Conservation (phyloP, 2,797 vertebrate genomes). For the Phyllotis vaccarum region DNA sequence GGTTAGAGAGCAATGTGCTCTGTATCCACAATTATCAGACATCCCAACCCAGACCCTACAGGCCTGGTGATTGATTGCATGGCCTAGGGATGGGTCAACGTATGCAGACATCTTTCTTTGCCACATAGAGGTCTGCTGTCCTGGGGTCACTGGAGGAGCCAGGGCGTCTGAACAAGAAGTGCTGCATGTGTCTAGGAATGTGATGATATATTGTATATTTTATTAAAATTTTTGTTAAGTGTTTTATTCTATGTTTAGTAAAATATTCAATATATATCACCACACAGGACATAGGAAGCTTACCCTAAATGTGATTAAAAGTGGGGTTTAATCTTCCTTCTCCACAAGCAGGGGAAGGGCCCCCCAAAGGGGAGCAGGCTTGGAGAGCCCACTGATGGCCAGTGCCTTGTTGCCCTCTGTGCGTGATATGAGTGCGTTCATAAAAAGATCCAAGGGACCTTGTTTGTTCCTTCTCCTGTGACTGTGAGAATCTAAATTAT, state of each 20-base stretch:
- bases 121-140: background rate
- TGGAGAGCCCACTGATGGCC: background rate
- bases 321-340: background rate
- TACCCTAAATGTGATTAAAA: background rate
- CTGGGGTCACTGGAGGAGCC: background rate
- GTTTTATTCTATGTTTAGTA: too few relatives aligned
- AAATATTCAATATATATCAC: too few relatives aligned
- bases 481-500: background rate
- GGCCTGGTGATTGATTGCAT: too few relatives aligned
- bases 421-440: background rate
- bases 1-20: background rate
- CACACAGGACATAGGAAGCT: background rate
- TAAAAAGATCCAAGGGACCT: background rate
- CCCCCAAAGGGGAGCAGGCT: background rate
- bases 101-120: background rate
- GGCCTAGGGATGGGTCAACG: background rate
- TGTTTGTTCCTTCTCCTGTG: background rate
- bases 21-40: background rate
- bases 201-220: too few relatives aligned
- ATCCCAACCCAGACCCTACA: accelerated
- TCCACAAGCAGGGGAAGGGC: background rate
- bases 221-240: too few relatives aligned
- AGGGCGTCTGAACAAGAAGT: background rate
- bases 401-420: background rate
- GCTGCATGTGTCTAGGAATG: background rate